Conservation (phyloP, 2,888 invertebrate species). For the Apamea sordens region DNA sequence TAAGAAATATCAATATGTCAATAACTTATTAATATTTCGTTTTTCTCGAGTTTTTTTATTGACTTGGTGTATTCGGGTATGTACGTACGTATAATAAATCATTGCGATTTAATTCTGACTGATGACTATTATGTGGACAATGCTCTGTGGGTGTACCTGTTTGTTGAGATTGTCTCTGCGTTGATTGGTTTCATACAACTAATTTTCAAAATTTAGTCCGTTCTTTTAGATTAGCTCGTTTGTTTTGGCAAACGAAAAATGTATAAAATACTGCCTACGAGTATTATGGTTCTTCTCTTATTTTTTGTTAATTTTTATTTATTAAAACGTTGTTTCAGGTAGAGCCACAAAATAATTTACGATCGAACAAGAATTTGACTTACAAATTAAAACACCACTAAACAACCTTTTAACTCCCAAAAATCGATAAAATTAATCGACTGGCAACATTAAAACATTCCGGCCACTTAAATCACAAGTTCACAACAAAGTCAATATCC, state of each 20-base stretch:
- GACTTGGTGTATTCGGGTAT: conserved; percentile 6
- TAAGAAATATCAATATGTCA: conserved; percentile 10
- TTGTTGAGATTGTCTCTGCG: not conserved
- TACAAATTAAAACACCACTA: conserved; percentile 26
- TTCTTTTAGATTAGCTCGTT: not conserved
- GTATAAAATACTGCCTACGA: not conserved
- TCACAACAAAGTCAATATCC: conserved; percentile 68
- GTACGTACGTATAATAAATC: conserved; percentile 18
- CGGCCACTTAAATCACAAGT: conserved; percentile 48
- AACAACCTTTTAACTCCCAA: conserved; percentile 5
- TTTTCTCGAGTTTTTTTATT: conserved; percentile 19
- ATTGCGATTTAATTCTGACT: conserved; percentile 25
- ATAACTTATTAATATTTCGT: conserved; percentile 2
- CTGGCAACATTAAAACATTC: conserved; percentile 29
- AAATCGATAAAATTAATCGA: conserved; percentile 36
- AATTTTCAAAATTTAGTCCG: not conserved
- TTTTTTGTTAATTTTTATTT: not conserved
- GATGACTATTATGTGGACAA: conserved; percentile 12
- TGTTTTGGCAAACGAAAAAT: not conserved
- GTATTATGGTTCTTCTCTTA: not conserved
- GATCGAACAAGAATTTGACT: conserved; percentile 4
- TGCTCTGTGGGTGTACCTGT: not conserved
- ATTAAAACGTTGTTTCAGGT: not conserved
- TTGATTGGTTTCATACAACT: not conserved
- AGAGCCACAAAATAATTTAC: not conserved